phyloP scores from a whole-genome alignment of 2,113 vertebrate genomes.

The Nothoprocta perdicaria region DNA sequence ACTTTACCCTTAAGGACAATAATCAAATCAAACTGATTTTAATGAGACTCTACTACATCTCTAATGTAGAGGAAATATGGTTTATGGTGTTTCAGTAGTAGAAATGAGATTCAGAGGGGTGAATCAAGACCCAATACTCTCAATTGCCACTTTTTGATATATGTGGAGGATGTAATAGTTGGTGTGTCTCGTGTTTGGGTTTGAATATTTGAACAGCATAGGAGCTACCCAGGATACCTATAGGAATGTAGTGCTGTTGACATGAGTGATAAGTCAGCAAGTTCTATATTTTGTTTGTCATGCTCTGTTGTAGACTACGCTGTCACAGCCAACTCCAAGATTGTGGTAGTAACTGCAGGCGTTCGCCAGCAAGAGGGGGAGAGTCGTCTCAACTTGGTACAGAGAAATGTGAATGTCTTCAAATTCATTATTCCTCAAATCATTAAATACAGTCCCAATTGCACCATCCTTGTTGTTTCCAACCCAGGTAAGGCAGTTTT shows the following conservation, averaged over 20 bases:
- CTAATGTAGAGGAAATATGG: neutral
- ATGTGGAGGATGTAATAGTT: neutral
- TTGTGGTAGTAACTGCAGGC: constrained; percentile 94
- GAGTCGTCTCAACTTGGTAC: constrained; percentile 94
- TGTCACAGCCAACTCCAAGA: constrained; percentile 91
- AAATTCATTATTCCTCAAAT: constrained; percentile 95
- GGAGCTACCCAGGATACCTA: neutral
- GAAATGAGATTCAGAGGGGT: neutral
- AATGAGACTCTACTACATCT: neutral
- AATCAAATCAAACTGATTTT: neutral
- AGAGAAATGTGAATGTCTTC: constrained; percentile 97
- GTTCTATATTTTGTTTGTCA: fast-evolving
- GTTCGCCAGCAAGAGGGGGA: constrained; percentile 98
- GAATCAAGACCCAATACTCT: neutral
- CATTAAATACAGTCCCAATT: constrained; percentile 92
- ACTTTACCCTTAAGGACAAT: neutral
- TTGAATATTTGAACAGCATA: neutral
- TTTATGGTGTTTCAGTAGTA: neutral
- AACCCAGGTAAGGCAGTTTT: constrained; percentile 86
- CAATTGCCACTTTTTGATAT: fast-evolving
- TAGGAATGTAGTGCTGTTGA: neutral
- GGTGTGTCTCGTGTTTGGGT: fast-evolving
- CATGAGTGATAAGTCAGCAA: neutral
- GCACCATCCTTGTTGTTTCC: constrained; percentile 93
- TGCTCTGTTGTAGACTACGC: constrained; percentile 83